phyloP scores from a whole-genome alignment of 2,797 vertebrate species.

The Lagorchestes hirsutus region DNA sequence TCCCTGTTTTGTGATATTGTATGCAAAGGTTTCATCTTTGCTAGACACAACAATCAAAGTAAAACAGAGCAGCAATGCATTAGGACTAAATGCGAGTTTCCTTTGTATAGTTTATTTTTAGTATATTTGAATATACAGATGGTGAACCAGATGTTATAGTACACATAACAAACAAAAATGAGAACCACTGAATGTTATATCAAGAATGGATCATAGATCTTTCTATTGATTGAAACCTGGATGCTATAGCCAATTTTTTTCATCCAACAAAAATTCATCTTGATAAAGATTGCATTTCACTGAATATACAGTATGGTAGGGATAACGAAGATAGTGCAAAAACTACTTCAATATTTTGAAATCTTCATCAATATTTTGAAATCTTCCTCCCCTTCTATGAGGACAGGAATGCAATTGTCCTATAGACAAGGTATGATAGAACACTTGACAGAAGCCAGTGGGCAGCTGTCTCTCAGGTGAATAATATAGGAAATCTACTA shows the following conservation, averaged over 20 bases:
- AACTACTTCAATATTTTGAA: neutral
- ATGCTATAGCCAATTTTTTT: neutral
- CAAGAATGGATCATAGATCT: neutral
- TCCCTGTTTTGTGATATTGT: constrained; percentile 29
- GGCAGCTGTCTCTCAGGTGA: neutral
- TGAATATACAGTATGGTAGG: neutral
- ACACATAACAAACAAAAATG: neutral
- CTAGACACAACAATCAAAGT: neutral
- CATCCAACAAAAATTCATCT: neutral
- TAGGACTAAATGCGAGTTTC: neutral
- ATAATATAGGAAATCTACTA: neutral
- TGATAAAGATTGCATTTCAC: neutral
- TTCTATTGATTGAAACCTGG: neutral
- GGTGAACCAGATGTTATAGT: neutral
- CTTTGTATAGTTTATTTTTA: constrained; percentile 16
- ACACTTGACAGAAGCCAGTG: neutral
- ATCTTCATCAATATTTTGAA: neutral
- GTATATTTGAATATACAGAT: neutral
- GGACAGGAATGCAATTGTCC: neutral
- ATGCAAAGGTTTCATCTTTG: neutral
- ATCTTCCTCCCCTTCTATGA: neutral
- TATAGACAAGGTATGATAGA: neutral
- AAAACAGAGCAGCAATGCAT: constrained; percentile 13
- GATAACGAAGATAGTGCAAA: neutral
- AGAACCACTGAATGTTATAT: neutral